These are phyloP conservation scores for Caenorhabditis remanei DNA, from an alignment of 1,140 invertebrate genomes.

Conservation along the genomic window DNA sequence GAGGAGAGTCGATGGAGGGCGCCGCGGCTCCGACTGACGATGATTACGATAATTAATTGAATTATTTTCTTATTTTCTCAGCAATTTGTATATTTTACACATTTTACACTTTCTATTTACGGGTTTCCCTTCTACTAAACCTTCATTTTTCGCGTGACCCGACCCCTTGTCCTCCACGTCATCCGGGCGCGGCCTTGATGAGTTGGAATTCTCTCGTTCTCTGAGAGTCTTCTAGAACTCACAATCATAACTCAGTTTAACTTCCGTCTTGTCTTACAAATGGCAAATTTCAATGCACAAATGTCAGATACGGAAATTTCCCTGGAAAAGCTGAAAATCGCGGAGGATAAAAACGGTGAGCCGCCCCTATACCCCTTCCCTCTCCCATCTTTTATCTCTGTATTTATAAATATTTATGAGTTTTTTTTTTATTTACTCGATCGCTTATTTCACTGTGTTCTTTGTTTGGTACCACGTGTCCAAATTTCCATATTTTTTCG, in stretches of 20 bases:
- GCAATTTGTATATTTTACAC: background rate
- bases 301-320: conserved; percentile 33
- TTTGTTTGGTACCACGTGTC: background rate
- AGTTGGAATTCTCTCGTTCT: too few relatives aligned
- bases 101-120: background rate
- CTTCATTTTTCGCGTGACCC: too few relatives aligned
- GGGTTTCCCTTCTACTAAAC: background rate
- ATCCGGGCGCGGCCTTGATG: too few relatives aligned
- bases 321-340: conserved; percentile 13
- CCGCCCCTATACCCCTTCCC: background rate
- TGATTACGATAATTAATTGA: conserved; percentile 15
- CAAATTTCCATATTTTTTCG: background rate
- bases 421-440: background rate
- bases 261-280: too few relatives aligned
- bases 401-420: conserved; percentile 4
- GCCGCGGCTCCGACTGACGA: background rate
- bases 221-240: too few relatives aligned
- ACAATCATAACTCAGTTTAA: too few relatives aligned
- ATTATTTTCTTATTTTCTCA: background rate
- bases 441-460: too few relatives aligned
- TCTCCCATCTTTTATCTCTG: background rate
- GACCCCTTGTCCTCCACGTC: too few relatives aligned
- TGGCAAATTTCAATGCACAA: background rate
- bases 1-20: background rate
- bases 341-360: background rate